Conservation (phyloP, 2,888 invertebrate species). For the Schrankia costaestrigalis region DNA sequence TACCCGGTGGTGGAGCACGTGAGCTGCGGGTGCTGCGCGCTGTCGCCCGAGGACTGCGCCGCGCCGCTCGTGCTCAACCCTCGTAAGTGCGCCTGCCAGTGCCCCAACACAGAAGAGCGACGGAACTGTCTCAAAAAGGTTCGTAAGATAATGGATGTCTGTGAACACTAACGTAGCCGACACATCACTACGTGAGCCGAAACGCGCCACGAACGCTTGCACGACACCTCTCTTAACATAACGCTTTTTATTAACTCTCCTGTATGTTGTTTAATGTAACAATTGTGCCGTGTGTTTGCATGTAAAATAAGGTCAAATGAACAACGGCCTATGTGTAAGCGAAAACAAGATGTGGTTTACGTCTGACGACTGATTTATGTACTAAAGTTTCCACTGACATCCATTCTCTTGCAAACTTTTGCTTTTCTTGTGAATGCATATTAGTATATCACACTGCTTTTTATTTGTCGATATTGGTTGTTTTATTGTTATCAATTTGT, state of each 20-base stretch:
- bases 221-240: constrained; percentile 44
- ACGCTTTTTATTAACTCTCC: constrained; percentile 38
- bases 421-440: constrained; percentile 30
- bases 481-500: background rate
- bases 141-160: constrained; percentile 76
- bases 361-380: constrained; percentile 30
- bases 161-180: constrained; percentile 52
- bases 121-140: constrained; percentile 68
- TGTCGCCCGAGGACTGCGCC: constrained; percentile 49
- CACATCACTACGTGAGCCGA: constrained; percentile 46
- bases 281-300: constrained; percentile 21
- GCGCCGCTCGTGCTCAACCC: constrained; percentile 61
- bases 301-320: constrained; percentile 25
- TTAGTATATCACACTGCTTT: constrained; percentile 15
- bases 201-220: constrained; percentile 38
- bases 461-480: constrained; percentile 14
- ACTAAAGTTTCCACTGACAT: constrained; percentile 50
- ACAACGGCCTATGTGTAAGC: constrained; percentile 19
- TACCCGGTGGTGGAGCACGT: constrained; percentile 65
- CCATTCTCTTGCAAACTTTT: constrained; percentile 65
- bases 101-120: constrained; percentile 66
- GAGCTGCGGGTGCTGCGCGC: constrained; percentile 61
- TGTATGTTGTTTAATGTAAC: constrained; percentile 29
- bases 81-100: constrained; percentile 77
- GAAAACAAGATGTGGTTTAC: constrained; percentile 17